Base-by-base conservation (phyloP, 2,797 vertebrate genomes). In the Melanotaenia pygmaea region DNA sequence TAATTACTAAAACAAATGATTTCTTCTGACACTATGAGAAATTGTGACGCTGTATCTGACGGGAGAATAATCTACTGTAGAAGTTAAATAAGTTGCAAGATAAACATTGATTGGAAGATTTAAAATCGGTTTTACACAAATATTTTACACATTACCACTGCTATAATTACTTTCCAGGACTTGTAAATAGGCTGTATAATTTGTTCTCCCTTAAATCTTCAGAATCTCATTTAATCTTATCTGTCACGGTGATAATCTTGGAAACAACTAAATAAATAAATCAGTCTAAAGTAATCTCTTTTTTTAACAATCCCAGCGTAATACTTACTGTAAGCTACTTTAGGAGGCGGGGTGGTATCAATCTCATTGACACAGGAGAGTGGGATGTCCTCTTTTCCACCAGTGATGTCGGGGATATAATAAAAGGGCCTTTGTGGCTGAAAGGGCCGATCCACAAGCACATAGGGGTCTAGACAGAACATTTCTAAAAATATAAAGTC, bases 301-400 rank as follows among this genome's bases (percentile, higher is more conserved):
- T 67, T 71, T 59, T 14, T 61, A 10, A 28, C 22, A 16, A 59
- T 71, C 8, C 64, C 5, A 34, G 2, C n/a, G 30, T 20, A 0
- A 5, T 35, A 35, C 93, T 91, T 97, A 96, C 98, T 99, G 91
- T 99, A 99, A n/a, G 95, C 95, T 77, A 99, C 98, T 56, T 94
- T 94, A 1, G 98, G 98, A 0, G 98, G 96, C 0, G 98, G 95
- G 0, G 96, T 97, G 80, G 51, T 90, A 77, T 99, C 98, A 0
- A 99, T 99, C 92, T 99, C 98, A 1, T 99, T 99, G 86, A 99
- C 98, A 0, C 98, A 99, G 35, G 98, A 99, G 0, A 99, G 91
- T 0, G 97, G 95, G 79, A 99, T 97, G 70, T 99, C 98, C 92
- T 99, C 98, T 47, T 85, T 94, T 32, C 97, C 97, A 1, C 86